Evolutionary conservation across 2,888 invertebrate genomes (phyloP), one percentile per base, ranked within the genome.

Genomic region (Himalopsyche japonica): DNA sequence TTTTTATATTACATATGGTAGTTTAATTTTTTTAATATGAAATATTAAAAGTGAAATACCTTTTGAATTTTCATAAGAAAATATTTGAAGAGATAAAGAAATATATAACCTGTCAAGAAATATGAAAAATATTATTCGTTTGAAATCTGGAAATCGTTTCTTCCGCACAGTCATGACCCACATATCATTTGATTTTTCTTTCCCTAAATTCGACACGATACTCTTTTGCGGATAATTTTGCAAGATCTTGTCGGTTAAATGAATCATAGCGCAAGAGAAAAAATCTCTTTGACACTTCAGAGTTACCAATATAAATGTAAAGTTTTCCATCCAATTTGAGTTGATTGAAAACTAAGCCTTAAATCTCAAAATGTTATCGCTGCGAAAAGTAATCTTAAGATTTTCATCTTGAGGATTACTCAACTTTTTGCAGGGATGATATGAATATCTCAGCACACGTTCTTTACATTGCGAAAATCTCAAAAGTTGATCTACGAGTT

Each of bases 241-340:
- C 70, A 79, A 83, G 64, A 79, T 57, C 47, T 57, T 79, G 79
- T 37, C 27, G 76, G 79, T 64, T 79, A 79, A 83, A 79, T 83
- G 79, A 79, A 83, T 83, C 82, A 79, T 34, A 20, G 64, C 27
- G 34, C n/a, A n/a, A 10, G 79, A 78, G 43, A 82, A 79, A 64
- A 80, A 80, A 82, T 80, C 84, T 80, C 80, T 86, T 86, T 86
- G 86, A 86, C 82, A 86, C 84, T 84, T 81, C 30, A 47, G 76
- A 81, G 76, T 77, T 84, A 49, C 79, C 70, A 32, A 82, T 83
- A 85, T 85, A 82, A 85, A 85, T 85, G 84, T 86, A 84, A 86
- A 86, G 84, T 86, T 86, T 82, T 86, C 86, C 86, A 86, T 82
- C 86, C 86, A 86, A 86, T 86, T 86, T 84, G 86, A 86, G 82